Percentiles rank a stretch among this genome's conserved stretches.
Evolutionary conservation across 2,113 vertebrate species (phyloP).

Genomic region (Scolopax mira): DNA sequence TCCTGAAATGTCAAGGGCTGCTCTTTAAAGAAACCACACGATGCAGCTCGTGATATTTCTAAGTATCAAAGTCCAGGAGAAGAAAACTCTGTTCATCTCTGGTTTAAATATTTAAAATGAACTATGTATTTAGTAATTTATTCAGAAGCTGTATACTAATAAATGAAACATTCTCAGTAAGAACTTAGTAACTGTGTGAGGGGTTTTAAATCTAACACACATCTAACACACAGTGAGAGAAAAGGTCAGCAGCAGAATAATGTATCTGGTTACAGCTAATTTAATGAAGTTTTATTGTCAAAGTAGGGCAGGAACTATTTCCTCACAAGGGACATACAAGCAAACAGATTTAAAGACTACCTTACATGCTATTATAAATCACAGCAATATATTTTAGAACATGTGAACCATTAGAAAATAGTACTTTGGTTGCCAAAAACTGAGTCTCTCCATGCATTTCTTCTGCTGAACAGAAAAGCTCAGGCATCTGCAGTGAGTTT

Average conservation of each 20-base stretch:
- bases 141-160: not conserved
- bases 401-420: not conserved
- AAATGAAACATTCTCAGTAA: not conserved
- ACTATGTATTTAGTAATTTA: not conserved
- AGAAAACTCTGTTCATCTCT: not conserved
- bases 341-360: not conserved
- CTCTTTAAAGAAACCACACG: not conserved
- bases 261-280: not conserved
- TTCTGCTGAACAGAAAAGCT: constrained; percentile 31
- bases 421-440: constrained; percentile 27
- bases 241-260: not conserved
- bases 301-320: not conserved
- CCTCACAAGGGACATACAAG: not conserved
- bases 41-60: not conserved
- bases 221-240: not conserved
- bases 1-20: not conserved
- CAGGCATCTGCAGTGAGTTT: not conserved
- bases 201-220: not conserved
- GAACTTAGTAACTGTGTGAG: not conserved
- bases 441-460: constrained; percentile 5
- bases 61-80: not conserved
- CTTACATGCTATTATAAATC: not conserved
- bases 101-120: not conserved
- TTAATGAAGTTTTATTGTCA: constrained; percentile 66
- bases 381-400: not conserved